phyloP scores from a whole-genome alignment of 1,140 invertebrate species.

The Leptinotarsa undecemlineata region DNA sequence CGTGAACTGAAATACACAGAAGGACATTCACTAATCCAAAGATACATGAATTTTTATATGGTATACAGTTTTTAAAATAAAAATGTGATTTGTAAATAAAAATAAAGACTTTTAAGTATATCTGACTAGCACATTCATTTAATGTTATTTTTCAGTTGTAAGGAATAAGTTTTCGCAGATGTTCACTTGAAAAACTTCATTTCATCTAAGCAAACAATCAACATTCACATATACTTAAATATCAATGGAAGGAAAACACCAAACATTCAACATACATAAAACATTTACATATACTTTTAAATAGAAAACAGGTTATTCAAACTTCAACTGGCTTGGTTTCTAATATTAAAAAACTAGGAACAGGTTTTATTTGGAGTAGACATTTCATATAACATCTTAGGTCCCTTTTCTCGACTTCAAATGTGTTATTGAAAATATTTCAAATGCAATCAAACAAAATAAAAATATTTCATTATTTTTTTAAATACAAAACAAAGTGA shows the following conservation, averaged over 20 bases:
- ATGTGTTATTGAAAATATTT: too few relatives aligned
- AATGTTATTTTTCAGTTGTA: slow-evolving; percentile 5
- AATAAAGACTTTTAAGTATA: slow-evolving; percentile 27
- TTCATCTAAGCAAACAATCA: background rate
- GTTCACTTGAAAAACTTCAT: too few relatives aligned
- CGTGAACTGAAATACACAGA: slow-evolving; percentile 9
- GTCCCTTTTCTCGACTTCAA: too few relatives aligned
- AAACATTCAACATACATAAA: slow-evolving; percentile 23
- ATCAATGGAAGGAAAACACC: slow-evolving; percentile 22
- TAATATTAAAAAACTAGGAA: too few relatives aligned
- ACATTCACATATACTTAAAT: slow-evolving; percentile 22
- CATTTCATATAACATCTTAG: too few relatives aligned
- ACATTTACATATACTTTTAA: background rate
- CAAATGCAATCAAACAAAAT: too few relatives aligned
- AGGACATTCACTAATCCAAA: background rate
- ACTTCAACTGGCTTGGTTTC: too few relatives aligned
- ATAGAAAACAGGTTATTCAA: too few relatives aligned
- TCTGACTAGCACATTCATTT: slow-evolving; percentile 29
- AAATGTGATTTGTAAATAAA: slow-evolving; percentile 31
- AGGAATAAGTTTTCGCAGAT: background rate
- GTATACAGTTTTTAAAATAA: slow-evolving; percentile 5
- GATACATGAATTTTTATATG: slow-evolving; percentile 10
- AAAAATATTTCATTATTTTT: too few relatives aligned
- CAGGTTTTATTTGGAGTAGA: too few relatives aligned
- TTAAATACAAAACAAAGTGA: too few relatives aligned